These are phyloP conservation scores for Ispidina lecontei DNA, from an alignment of 2,797 vertebrate species.

Conservation along the genomic window DNA sequence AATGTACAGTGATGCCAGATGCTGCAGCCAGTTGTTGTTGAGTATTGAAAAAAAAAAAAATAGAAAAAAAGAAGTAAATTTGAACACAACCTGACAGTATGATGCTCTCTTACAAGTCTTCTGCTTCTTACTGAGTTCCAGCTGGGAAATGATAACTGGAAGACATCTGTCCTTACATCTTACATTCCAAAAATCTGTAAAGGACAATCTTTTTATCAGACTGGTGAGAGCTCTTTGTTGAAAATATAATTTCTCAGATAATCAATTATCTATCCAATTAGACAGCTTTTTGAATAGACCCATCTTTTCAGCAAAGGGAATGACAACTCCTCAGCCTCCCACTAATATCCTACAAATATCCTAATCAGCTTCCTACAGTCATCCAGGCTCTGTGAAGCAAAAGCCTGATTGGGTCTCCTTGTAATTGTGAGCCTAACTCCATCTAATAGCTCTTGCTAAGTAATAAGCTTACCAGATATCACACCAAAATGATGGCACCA, in stretches of 20 bases:
- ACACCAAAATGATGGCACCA: slow-evolving; percentile 37
- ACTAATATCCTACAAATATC: slow-evolving; percentile 64
- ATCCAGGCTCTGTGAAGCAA: slow-evolving; percentile 23
- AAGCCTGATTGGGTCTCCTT: slow-evolving; percentile 46
- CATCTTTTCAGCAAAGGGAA: slow-evolving; percentile 30
- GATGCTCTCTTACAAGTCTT: slow-evolving; percentile 17
- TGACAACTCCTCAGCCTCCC: slow-evolving; percentile 37
- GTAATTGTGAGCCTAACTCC: slow-evolving; percentile 58
- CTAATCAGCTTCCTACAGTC: slow-evolving; percentile 67
- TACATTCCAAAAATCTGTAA: slow-evolving; percentile 53
- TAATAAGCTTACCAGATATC: slow-evolving; percentile 65
- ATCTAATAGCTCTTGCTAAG: slow-evolving; percentile 59
- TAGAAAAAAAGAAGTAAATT: background rate
- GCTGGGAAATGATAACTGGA: slow-evolving; percentile 56
- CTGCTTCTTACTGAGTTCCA: slow-evolving; percentile 34
- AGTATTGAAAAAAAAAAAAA: background rate
- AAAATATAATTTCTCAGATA: slow-evolving; percentile 69
- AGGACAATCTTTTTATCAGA: slow-evolving; percentile 68
- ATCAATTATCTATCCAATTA: slow-evolving; percentile 71
- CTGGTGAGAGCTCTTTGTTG: slow-evolving; percentile 50
- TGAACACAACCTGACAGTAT: slow-evolving; percentile 5
- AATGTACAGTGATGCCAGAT: slow-evolving; percentile 44
- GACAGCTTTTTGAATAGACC: slow-evolving; percentile 30
- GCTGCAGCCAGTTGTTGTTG: slow-evolving; percentile 31
- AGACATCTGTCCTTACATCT: slow-evolving; percentile 68